Evolutionary conservation across 2,888 invertebrate species (phyloP), one percentile per base, ranked within the genome.

Genomic region (Bedellia somnulentella): DNA sequence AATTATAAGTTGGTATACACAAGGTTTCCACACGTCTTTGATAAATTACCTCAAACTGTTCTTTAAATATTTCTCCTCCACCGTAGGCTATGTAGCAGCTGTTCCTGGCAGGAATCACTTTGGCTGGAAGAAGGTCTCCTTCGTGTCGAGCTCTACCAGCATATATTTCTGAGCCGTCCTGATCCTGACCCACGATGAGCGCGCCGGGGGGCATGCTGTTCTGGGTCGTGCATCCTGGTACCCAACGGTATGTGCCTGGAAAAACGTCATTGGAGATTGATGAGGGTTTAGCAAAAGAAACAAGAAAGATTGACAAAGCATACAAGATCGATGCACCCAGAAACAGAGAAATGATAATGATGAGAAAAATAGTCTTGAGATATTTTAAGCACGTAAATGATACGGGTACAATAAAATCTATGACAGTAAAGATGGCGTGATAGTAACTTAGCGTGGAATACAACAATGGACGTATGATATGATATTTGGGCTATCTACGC

Each of bases 141-240:
- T 79, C 76, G 44, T 86, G 82, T 33, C 63, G 78, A 1, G 82
- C 81, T 29, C 89, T 79, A 0, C 89, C 90, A 1, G 89, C 85
- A 52, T 80, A 90, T 45, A 91, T 87, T 29, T 80, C 68, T 1
- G 79, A 75, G 1, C 89, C 89, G 42, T 89, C 88, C 9, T 57
- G 58, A 46, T 90, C 90, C 2, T 77, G 75, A 13, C 90, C 90
- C 14, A 76, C 76, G 24, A 68, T 52, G 34, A 77, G 47, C 2
- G 76, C 76, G 4, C 76, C 76, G 2, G 71, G 73, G 0, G 76
- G 76, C 32, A 76, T 66, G 43, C 68, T 66, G 44, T 57, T 60
- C 47, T 71, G 71, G 49, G 70, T 71, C 35, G 67, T 46, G 43
- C 70, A 71, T 34, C 70, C 76, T 17, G 70, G 70, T 29, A 75